Evolutionary conservation across 2,797 vertebrate genomes (phyloP), one percentile per base, ranked within the genome.

Genomic region (Coracias cyanogaster): DNA sequence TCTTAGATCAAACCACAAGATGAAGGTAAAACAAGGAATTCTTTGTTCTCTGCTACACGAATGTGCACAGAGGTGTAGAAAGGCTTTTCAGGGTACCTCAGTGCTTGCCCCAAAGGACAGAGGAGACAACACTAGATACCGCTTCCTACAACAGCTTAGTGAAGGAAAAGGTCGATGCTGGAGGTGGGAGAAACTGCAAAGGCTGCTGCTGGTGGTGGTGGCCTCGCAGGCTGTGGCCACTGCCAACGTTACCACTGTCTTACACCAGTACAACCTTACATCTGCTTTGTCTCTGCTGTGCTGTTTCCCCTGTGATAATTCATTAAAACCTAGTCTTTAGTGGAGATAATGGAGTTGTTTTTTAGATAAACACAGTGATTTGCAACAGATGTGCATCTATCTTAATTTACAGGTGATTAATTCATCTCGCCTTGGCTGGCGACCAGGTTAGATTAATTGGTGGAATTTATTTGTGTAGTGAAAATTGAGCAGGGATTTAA

Each of bases 401-500:
- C 61, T 89, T 94, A 72, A 86, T 93, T 93, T 91, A 25, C 29
- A 24, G 46, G 58, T 58, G 64, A 60, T 52, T 74, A 78, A 89
- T 88, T 93, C 5, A 35, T 60, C 49, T 88, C 89, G 76, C 35
- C 39, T 72, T 93, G 61, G 61, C 58, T 48, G 74, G 15, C 39
- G 35, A 69, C 25, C 58, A 90, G 31, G 46, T 88, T 65, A 81
- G 46, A 65, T 10, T 49, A 45, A 57, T 41, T 37, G 35, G 43
- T 76, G 66, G 51, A 79, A 81, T 90, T 87, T 72, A 58, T 86
- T 69, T 82, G 14, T 69, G 33, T 17, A 70, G 65, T 37, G 65
- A 81, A 83, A 85, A 86, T 4, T 69, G 61, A 81, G 25, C n/a
- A 41, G 77, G 67, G 58, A 79, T 95, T 90, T 96, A 43, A 71